Evolutionary conservation across 2,888 invertebrate species (phyloP), one percentile per base, ranked within the genome.

Genomic region (Ornithoptera priamus): DNA sequence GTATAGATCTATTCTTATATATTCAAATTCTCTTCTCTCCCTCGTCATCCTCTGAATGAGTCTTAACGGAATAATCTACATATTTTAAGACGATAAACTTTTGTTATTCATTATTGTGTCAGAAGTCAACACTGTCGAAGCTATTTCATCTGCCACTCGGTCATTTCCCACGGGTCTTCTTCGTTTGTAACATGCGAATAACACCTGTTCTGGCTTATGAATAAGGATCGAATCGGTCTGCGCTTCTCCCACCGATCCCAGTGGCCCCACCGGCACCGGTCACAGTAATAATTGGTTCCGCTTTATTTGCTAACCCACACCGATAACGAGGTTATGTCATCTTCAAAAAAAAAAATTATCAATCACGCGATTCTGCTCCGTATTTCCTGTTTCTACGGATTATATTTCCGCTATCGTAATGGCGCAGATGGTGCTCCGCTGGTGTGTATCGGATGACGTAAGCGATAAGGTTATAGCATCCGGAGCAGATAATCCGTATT

Each of bases 291-390:
- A 84, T 84, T 82, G 77, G 82, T 85, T 83, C 78, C 81, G 82
- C 80, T 82, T 83, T 84, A 85, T 86, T 87, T 83, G 83, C 81
- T 75, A 79, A 78, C 78, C 77, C 77, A 77, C 77, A 76, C 73
- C 74, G 78, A 80, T 78, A 78, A 77, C 75, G 72, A 76, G 68
- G 65, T 71, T 70, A 69, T 73, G 68, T 69, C 67, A 71, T 60
- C 50, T 67, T 65, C 24, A 65, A 73, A 72, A 73, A 67, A 63
- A 67, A 73, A 67, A 63, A 67, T 53, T 30, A 17, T 18, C 65
- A 53, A 18, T 46, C 71, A 65, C 63, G 62, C 62, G 22, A 72
- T 69, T 70, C 57, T 66, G 57, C 69, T 61, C 69, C 50, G 62
- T 71, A 70, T 62, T 39, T 62, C 69, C 62, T 58, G 67, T 67